Evolutionary conservation across 1,140 invertebrate species (phyloP).

Genomic region (Eriosoma lanigerum): DNA sequence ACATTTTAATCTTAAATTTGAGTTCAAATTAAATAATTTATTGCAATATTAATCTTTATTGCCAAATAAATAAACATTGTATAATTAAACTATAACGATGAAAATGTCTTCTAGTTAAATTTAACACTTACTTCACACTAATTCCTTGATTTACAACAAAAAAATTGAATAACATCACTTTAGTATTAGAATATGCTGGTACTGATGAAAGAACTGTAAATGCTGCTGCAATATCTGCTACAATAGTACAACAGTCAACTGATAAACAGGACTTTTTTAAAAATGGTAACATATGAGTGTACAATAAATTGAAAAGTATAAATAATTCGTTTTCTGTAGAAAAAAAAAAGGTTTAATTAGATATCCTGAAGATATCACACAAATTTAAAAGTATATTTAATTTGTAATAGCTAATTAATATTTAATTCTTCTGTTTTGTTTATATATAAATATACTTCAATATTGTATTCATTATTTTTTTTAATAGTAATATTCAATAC

Average conservation of each 20-base stretch:
- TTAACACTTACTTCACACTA: constrained; percentile 4
- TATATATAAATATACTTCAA: too few species aligned
- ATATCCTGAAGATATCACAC: not conserved
- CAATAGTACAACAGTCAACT: constrained; percentile 26
- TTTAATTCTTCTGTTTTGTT: too few species aligned
- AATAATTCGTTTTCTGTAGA: constrained; percentile 42
- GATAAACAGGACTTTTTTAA: constrained; percentile 27
- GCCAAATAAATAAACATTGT: not conserved
- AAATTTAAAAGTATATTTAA: not conserved
- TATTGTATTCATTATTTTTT: too few species aligned
- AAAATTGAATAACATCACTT: constrained; percentile 44
- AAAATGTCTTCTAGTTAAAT: not conserved
- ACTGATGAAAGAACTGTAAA: constrained; percentile 29
- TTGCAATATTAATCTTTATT: too few species aligned
- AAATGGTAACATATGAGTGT: constrained; percentile 33
- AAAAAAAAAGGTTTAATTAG: not conserved
- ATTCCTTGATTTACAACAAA: constrained; percentile 46
- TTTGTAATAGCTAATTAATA: too few species aligned
- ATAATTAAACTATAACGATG: not conserved
- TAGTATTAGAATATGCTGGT: constrained; percentile 24
- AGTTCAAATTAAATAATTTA: not conserved
- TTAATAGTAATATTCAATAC: too few species aligned
- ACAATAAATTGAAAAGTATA: constrained; percentile 3
- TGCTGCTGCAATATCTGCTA: constrained; percentile 27
- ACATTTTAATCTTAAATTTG: too few species aligned